Evolutionary conservation across 1,140 invertebrate species (phyloP).

Genomic region (Atta cephalotes): DNA sequence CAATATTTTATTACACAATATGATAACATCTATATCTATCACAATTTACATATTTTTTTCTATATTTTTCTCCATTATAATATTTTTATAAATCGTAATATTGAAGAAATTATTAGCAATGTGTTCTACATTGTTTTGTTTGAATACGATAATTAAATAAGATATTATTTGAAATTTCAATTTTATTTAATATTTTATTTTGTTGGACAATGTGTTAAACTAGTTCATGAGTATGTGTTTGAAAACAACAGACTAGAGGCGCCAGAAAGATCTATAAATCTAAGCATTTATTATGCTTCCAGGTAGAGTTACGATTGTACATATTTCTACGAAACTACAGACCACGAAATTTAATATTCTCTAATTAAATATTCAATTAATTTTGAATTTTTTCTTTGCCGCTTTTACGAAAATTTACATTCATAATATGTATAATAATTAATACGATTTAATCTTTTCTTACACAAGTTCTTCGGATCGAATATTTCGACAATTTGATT

Average conservation of each 20-base stretch:
- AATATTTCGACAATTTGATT: neutral
- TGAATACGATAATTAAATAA: neutral
- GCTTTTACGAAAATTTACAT: neutral
- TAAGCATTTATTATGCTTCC: slow-evolving; percentile 16
- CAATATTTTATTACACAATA: too few species aligned
- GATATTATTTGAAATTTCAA: neutral
- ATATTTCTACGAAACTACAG: slow-evolving; percentile 1
- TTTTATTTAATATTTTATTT: slow-evolving; percentile 1
- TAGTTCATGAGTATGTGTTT: neutral
- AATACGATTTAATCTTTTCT: neutral
- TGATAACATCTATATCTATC: too few species aligned
- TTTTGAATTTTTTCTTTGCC: neutral
- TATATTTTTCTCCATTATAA: neutral
- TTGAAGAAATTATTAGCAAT: neutral
- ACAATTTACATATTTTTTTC: neutral
- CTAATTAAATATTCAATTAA: neutral
- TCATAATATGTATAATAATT: neutral
- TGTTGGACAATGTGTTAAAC: neutral
- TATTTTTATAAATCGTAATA: neutral
- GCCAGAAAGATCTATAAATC: slow-evolving; percentile 40
- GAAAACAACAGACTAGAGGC: slow-evolving; percentile 8
- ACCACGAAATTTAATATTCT: neutral
- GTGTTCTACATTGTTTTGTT: neutral
- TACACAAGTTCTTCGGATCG: neutral
- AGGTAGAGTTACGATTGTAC: slow-evolving; percentile 12